Conservation (phyloP, 2,797 vertebrate genomes). For the Melanotaenia nigrans region DNA sequence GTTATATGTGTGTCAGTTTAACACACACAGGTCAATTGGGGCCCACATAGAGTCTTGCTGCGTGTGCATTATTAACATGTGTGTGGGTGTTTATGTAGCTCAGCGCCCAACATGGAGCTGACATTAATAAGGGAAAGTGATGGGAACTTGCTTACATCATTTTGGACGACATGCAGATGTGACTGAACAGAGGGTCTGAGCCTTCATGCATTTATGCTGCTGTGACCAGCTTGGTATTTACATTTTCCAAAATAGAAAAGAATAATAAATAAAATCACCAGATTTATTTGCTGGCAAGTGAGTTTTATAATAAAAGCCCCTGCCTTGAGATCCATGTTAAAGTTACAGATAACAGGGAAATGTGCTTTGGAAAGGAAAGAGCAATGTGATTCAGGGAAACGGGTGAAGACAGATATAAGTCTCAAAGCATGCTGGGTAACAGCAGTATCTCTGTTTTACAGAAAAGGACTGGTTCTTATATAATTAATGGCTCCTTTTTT, state of each 20-base stretch:
- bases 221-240: constrained; percentile 52
- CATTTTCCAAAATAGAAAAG: constrained; percentile 40
- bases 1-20: constrained; percentile 80
- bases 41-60: constrained; percentile 76
- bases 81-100: constrained; percentile 82
- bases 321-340: constrained; percentile 20
- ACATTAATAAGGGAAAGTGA: constrained; percentile 84
- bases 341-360: constrained; percentile 33
- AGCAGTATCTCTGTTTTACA: constrained; percentile 46
- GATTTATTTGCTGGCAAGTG: constrained; percentile 47
- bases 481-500: constrained; percentile 50
- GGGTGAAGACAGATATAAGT: constrained; percentile 25
- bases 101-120: constrained; percentile 75
- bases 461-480: constrained; percentile 27
- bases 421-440: constrained; percentile 22
- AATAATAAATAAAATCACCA: constrained; percentile 36
- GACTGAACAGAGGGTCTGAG: constrained; percentile 61
- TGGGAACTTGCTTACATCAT: constrained; percentile 77
- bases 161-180: constrained; percentile 79
- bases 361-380: constrained; percentile 34
- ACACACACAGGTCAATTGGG: constrained; percentile 77
- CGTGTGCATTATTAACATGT: constrained; percentile 81
- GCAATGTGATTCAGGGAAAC: background rate
- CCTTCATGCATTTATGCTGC: constrained; percentile 40
- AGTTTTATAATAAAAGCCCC: constrained; percentile 25